phyloP scores from a whole-genome alignment of 2,888 invertebrate species.

The Alentia gelatinosa region DNA sequence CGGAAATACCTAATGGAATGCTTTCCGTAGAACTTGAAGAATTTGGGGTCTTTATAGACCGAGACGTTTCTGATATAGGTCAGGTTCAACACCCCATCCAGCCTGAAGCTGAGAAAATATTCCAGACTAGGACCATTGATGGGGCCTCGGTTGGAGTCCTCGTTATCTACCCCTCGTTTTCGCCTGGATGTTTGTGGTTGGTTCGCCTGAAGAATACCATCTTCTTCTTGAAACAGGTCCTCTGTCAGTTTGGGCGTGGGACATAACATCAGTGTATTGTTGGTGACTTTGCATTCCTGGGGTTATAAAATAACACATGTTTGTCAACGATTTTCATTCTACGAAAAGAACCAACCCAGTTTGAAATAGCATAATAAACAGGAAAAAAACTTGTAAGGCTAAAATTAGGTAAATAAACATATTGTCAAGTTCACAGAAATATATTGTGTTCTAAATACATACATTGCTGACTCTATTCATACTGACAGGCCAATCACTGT shows the following conservation, averaged over 20 bases:
- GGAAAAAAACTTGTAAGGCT: too few species aligned
- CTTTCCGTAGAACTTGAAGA: not conserved
- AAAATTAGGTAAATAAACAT: too few species aligned
- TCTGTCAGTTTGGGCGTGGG: not conserved
- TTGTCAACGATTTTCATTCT: too few species aligned
- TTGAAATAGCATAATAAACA: too few species aligned
- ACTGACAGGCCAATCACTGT: too few species aligned
- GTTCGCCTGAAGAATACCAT: not conserved
- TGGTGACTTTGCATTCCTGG: not conserved
- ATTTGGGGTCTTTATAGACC: slow-evolving; percentile 36
- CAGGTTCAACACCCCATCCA: slow-evolving; percentile 11
- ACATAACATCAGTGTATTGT: slow-evolving; percentile 5
- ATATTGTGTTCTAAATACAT: too few species aligned
- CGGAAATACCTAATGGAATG: not conserved
- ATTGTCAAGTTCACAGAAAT: too few species aligned
- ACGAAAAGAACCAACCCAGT: too few species aligned
- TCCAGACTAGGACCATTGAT: not conserved
- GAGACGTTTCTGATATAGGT: not conserved
- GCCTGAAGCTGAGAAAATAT: slow-evolving; percentile 9
- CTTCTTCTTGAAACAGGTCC: not conserved
- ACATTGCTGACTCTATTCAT: too few species aligned
- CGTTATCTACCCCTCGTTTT: not conserved
- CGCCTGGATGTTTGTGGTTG: not conserved
- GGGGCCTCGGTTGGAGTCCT: not conserved
- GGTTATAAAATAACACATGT: too few species aligned